phyloP scores from a whole-genome alignment of 2,888 invertebrate species.

The Mesorhabditis spiculigera region DNA sequence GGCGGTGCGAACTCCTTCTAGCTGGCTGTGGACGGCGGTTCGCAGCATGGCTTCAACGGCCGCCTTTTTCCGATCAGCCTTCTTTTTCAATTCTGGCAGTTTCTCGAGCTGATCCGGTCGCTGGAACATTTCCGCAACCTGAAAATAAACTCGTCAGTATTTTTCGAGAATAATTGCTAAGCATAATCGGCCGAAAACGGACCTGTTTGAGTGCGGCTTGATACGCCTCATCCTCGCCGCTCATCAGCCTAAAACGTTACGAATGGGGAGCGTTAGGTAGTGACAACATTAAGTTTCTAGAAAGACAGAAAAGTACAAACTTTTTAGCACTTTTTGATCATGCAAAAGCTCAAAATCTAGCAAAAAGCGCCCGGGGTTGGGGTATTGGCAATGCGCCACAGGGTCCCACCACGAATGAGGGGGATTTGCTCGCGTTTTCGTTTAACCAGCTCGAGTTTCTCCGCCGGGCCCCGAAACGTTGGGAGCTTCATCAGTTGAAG shows the following conservation, averaged over 20 bases:
- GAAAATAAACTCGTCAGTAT: conserved; percentile 11
- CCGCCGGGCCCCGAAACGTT: too few species aligned
- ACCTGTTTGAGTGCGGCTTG: conserved; percentile 3
- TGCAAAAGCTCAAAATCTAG: too few species aligned
- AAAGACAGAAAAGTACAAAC: too few species aligned
- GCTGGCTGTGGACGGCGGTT: conserved; percentile 95
- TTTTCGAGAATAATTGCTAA: not conserved
- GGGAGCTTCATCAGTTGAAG: too few species aligned
- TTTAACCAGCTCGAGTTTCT: too few species aligned
- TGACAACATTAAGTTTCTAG: too few species aligned
- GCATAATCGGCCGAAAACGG: not conserved
- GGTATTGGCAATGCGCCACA: too few species aligned
- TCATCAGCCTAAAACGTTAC: not conserved
- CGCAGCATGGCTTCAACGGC: conserved; percentile 91
- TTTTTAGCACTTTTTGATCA: too few species aligned
- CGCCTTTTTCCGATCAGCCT: conserved; percentile 66
- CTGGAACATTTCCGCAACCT: conserved; percentile 50
- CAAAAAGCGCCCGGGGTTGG: too few species aligned
- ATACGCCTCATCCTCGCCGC: not conserved
- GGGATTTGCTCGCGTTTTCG: too few species aligned
- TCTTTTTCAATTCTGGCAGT: conserved; percentile 64
- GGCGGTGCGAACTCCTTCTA: conserved; percentile 91
- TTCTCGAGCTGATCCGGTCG: conserved; percentile 88
- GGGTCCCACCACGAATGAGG: too few species aligned
- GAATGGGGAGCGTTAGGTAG: too few species aligned